Evolutionary conservation across 2,113 vertebrate genomes (phyloP).

Genomic region (Colaptes auratus): DNA sequence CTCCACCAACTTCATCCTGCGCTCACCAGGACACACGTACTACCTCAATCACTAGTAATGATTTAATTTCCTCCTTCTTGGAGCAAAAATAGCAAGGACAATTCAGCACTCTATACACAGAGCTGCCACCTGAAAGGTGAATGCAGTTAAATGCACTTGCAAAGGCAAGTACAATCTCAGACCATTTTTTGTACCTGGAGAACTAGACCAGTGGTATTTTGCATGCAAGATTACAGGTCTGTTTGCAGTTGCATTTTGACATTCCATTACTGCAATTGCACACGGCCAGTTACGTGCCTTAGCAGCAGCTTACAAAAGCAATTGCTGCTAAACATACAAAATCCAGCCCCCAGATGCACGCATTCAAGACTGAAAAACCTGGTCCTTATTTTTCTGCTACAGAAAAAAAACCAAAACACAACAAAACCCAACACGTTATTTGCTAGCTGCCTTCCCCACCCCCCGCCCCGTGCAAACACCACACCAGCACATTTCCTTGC

Average conservation of each 20-base stretch:
- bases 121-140: slow-evolving; percentile 42
- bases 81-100: slow-evolving; percentile 29
- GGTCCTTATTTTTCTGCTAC: slow-evolving; percentile 58
- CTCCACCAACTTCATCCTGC: background rate
- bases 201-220: slow-evolving; percentile 25
- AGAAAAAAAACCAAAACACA: background rate
- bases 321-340: slow-evolving; percentile 61
- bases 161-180: background rate
- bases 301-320: slow-evolving; percentile 66
- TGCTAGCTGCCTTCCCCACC: slow-evolving; percentile 35
- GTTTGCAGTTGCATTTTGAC: slow-evolving; percentile 47
- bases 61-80: slow-evolving; percentile 25
- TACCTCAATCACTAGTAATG: background rate
- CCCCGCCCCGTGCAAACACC: background rate
- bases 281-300: slow-evolving; percentile 56
- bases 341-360: slow-evolving; percentile 50
- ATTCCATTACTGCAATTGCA: slow-evolving; percentile 64
- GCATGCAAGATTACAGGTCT: slow-evolving; percentile 59
- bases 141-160: background rate
- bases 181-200: slow-evolving; percentile 59
- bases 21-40: background rate
- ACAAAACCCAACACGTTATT: background rate
- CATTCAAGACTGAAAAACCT: background rate
- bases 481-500: background rate
- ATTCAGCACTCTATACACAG: background rate